Evolutionary conservation across 2,888 invertebrate species (phyloP).

Genomic region (Agrochola macilenta): DNA sequence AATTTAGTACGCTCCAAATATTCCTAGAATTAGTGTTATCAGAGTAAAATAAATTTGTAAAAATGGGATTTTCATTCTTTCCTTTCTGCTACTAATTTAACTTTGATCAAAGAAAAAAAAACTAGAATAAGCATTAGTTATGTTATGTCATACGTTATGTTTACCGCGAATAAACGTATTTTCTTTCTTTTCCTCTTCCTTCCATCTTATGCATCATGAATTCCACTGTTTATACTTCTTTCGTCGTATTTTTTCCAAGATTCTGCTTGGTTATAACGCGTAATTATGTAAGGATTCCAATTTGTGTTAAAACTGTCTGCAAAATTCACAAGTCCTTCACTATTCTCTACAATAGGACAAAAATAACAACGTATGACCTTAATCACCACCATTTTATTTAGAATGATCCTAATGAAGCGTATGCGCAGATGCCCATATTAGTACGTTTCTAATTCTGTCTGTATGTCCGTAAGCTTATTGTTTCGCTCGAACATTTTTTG

Average conservation of each 20-base stretch:
- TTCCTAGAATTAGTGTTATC: not conserved
- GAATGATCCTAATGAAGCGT: constrained; percentile 65
- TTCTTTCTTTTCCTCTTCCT: no score
- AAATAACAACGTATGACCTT: constrained; percentile 56
- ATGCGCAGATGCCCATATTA: constrained; percentile 63
- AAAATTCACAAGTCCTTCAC: constrained; percentile 12
- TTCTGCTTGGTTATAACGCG: not conserved
- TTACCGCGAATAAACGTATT: no score
- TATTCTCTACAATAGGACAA: constrained; percentile 15
- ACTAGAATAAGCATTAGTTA: not conserved
- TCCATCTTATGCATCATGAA: no score
- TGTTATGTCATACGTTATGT: no score
- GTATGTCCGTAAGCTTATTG: constrained; percentile 67
- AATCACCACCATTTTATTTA: constrained; percentile 58
- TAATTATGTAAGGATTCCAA: not conserved
- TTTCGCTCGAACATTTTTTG: constrained; percentile 70
- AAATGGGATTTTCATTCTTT: not conserved
- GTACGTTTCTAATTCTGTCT: constrained; percentile 64
- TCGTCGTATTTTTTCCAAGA: not conserved
- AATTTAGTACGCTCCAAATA: constrained; percentile 5
- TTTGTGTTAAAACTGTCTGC: not conserved
- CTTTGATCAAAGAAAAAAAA: no score
- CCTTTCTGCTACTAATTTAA: not conserved
- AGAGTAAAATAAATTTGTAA: not conserved
- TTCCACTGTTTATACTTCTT: not conserved